These are phyloP conservation scores for Albula goreensis DNA, from an alignment of 2,113 vertebrate genomes.

Conservation along the genomic window DNA sequence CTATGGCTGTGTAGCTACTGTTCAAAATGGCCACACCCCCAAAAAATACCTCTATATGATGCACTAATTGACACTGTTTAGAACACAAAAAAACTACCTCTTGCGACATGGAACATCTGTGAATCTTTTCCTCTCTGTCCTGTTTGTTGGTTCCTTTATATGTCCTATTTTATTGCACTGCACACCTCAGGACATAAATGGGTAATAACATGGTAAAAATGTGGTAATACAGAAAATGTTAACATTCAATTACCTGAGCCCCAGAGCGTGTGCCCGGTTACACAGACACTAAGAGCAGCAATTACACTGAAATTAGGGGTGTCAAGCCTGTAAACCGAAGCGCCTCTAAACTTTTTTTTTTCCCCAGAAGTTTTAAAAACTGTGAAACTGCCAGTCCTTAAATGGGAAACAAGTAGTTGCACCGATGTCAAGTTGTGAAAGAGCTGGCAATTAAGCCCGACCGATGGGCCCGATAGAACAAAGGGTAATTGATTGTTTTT, in stretches of 20 bases:
- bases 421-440: slow-evolving; percentile 1
- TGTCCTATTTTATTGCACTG: background rate
- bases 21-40: background rate
- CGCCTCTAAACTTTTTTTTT: no score
- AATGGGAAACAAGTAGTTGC: slow-evolving; percentile 26
- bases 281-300: no score
- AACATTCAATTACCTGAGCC: background rate
- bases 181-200: background rate
- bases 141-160: background rate
- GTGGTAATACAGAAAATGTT: background rate
- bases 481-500: slow-evolving; percentile 32
- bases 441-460: slow-evolving; percentile 30
- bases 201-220: background rate
- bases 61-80: background rate
- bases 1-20: background rate
- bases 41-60: background rate
- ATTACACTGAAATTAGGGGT: no score
- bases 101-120: background rate
- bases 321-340: no score
- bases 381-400: slow-evolving; percentile 23
- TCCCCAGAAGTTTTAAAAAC: slow-evolving; percentile 21
- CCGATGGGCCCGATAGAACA: slow-evolving; percentile 33
- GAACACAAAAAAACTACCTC: background rate
- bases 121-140: background rate
- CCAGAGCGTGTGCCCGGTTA: background rate